Conservation (phyloP, 2,113 vertebrate species). For the Calypte anna region DNA sequence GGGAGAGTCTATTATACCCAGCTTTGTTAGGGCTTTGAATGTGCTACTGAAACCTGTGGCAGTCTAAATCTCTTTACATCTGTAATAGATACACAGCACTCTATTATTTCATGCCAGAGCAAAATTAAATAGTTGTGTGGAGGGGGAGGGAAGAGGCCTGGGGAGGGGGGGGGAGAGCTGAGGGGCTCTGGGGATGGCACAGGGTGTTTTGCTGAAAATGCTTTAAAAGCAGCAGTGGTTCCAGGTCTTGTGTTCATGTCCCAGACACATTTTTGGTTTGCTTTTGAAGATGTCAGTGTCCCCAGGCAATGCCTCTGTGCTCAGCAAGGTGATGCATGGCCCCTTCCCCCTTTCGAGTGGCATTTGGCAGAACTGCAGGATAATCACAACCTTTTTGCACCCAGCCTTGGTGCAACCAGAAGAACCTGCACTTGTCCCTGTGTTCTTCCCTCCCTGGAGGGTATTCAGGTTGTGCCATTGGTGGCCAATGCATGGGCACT, state of each 20-base stretch:
- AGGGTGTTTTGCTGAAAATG: background rate
- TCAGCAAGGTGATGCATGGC: accelerated
- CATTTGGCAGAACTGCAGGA: background rate
- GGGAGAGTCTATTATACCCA: conserved; percentile 86
- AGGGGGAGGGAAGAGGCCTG: conserved; percentile 1
- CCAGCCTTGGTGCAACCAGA: background rate
- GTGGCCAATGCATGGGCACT: background rate
- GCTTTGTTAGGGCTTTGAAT: conserved; percentile 88
- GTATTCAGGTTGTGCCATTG: accelerated
- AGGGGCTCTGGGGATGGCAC: background rate
- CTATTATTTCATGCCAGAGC: conserved; percentile 85
- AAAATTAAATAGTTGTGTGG: conserved; percentile 80
- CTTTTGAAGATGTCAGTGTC: background rate
- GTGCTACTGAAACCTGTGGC: conserved; percentile 77
- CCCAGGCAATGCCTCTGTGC: background rate
- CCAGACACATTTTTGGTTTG: background rate
- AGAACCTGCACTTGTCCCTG: background rate
- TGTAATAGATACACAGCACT: conserved; percentile 85
- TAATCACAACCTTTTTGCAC: accelerated
- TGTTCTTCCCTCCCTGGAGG: background rate
- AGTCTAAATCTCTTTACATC: conserved; percentile 85
- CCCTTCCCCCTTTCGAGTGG: background rate
- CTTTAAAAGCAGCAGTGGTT: background rate
- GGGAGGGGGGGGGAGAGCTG: background rate
- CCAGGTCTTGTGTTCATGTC: background rate